A percentile compares a stretch with the other conserved stretches of the same genome.
phyloP scores from a whole-genome alignment of 1,140 invertebrate species.

The Drosophila equinoxialis region DNA sequence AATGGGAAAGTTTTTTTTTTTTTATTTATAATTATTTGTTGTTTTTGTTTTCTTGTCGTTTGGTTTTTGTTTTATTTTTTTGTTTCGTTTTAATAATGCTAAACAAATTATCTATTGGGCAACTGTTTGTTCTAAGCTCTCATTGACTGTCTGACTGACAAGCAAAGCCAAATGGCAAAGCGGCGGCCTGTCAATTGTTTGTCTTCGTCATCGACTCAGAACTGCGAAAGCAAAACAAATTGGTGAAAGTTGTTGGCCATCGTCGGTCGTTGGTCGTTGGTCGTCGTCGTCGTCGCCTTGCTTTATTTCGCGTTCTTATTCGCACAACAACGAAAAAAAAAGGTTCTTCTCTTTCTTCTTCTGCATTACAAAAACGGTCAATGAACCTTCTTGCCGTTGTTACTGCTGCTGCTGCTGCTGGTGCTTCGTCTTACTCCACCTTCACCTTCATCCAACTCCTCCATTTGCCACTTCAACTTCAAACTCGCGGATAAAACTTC shows the following conservation, averaged over 20 bases:
- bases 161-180: neutral
- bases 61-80: neutral
- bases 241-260: slow-evolving; percentile 82
- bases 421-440: neutral
- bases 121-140: slow-evolving; percentile 22
- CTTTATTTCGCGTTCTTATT: slow-evolving; percentile 79
- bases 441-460: neutral
- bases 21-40: neutral
- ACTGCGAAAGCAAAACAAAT: slow-evolving; percentile 82
- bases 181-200: slow-evolving; percentile 66
- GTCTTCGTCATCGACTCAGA: slow-evolving; percentile 48
- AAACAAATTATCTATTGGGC: slow-evolving; percentile 10
- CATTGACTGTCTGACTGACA: slow-evolving; percentile 37
- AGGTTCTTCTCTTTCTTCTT: slow-evolving; percentile 54
- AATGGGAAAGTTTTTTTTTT: slow-evolving; percentile 66
- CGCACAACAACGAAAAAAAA: slow-evolving; percentile 51
- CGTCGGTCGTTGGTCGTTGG: slow-evolving; percentile 47
- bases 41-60: neutral
- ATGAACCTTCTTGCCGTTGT: slow-evolving; percentile 55
- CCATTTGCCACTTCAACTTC: slow-evolving; percentile 24
- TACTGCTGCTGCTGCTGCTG: neutral
- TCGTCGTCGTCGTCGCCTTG: slow-evolving; percentile 69
- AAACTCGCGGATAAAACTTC: neutral
- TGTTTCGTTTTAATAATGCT: neutral
- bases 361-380: slow-evolving; percentile 77